phyloP scores from a whole-genome alignment of 2,797 vertebrate genomes.

The Anabacerthia variegaticeps region DNA sequence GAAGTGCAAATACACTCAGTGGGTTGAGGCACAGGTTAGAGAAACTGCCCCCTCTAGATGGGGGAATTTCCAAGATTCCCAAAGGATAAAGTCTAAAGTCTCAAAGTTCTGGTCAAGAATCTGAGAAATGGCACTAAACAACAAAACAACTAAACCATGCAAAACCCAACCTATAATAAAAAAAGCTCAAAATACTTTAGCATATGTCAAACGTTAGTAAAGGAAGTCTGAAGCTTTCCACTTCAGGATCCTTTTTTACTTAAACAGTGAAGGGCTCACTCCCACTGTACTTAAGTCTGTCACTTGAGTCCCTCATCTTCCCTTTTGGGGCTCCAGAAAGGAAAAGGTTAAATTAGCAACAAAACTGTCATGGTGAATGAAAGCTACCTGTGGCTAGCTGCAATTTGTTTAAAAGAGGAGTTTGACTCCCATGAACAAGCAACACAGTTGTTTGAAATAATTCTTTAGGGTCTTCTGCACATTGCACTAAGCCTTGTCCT shows the following conservation, averaged over 20 bases:
- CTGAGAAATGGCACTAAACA: background rate
- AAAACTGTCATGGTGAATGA: background rate
- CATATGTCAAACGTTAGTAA: background rate
- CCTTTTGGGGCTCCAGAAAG: background rate
- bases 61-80: background rate
- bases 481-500: background rate
- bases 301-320: fast-evolving
- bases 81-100: background rate
- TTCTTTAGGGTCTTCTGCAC: background rate
- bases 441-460: background rate
- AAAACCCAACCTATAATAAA: background rate
- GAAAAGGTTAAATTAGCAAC: background rate
- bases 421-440: background rate
- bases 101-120: background rate
- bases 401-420: background rate
- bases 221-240: background rate
- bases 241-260: background rate
- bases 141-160: background rate
- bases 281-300: background rate
- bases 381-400: background rate
- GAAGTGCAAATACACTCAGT: background rate
- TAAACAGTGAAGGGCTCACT: background rate
- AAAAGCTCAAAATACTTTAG: background rate
- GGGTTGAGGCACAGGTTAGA: background rate
- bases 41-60: background rate